Conservation (phyloP, 2,797 vertebrate genomes). For the Uromys caudimaculatus region DNA sequence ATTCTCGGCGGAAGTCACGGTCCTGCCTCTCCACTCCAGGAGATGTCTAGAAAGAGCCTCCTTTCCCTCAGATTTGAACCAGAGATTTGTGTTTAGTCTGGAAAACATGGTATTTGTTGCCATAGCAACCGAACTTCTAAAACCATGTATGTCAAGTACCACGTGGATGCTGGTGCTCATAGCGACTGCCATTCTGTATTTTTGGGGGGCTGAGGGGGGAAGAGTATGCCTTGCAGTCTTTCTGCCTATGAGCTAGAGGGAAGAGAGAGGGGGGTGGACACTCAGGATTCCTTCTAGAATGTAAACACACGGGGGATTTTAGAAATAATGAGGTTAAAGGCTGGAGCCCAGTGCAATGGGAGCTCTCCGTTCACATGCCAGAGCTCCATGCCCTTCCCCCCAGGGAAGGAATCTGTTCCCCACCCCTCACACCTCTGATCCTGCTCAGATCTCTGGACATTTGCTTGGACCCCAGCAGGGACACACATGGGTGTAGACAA, state of each 20-base stretch:
- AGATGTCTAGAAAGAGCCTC: slow-evolving; percentile 72
- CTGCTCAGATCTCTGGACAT: background rate
- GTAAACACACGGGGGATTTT: background rate
- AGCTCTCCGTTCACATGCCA: background rate
- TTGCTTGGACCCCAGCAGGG: background rate
- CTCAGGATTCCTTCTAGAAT: slow-evolving; percentile 8
- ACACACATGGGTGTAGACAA: background rate
- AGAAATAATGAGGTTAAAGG: background rate
- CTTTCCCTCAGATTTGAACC: slow-evolving; percentile 62
- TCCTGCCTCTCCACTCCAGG: slow-evolving; percentile 50
- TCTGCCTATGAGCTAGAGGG: slow-evolving; percentile 49
- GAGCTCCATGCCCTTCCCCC: background rate
- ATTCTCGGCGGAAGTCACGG: background rate
- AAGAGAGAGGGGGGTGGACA: background rate
- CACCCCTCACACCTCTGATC: background rate
- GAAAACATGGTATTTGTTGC: slow-evolving; percentile 70
- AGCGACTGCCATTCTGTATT: slow-evolving; percentile 76
- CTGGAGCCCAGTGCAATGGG: background rate
- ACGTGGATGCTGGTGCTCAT: slow-evolving; percentile 70
- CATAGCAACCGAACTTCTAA: slow-evolving; percentile 74
- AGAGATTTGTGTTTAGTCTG: slow-evolving; percentile 69
- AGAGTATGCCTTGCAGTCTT: slow-evolving; percentile 54
- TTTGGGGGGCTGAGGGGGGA: background rate
- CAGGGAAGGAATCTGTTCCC: background rate
- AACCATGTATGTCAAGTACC: slow-evolving; percentile 73